Conservation (phyloP, 2,888 invertebrate genomes). For the Drosophila mayaguana region DNA sequence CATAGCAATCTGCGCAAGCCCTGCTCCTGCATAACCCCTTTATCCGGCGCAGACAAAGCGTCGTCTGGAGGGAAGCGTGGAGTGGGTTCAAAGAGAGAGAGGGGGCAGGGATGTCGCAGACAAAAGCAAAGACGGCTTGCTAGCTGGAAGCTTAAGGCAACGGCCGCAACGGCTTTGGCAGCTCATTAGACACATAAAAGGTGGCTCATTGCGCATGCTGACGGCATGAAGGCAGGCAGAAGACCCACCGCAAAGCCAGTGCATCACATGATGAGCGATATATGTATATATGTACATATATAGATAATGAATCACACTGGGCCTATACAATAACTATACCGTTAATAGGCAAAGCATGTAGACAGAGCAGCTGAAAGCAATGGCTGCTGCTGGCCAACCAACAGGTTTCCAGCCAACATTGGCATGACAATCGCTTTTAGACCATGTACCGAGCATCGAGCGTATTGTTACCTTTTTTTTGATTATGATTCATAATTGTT, state of each 20-base stretch:
- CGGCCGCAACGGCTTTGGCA: conserved; percentile 23
- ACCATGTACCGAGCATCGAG: conserved; percentile 5
- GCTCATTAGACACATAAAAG: conserved; percentile 64
- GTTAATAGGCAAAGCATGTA: conserved; percentile 79
- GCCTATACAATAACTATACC: conserved; percentile 33
- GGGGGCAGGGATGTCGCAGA: background rate
- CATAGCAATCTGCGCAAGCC: background rate
- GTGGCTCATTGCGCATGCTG: conserved; percentile 57
- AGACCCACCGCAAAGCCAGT: conserved; percentile 44
- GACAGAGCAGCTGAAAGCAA: conserved; percentile 34
- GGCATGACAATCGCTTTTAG: conserved; percentile 51
- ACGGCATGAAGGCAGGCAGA: conserved; percentile 24
- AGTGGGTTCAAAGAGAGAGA: background rate
- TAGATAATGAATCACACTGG: conserved; percentile 63
- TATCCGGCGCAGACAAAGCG: conserved; percentile 62
- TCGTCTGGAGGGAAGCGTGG: conserved; percentile 32
- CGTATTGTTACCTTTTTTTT: conserved; percentile 68
- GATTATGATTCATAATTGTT: conserved; percentile 76
- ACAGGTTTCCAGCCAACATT: conserved; percentile 57
- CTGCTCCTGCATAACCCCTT: background rate
- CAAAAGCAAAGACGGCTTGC: conserved; percentile 25
- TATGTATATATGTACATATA: background rate
- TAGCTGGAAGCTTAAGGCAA: conserved; percentile 21
- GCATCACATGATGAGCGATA: conserved; percentile 34
- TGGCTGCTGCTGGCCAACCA: conserved; percentile 40